Evolutionary conservation across 2,113 vertebrate species (phyloP), one percentile per base, ranked within the genome.

Genomic region (Heterocephalus glaber): DNA sequence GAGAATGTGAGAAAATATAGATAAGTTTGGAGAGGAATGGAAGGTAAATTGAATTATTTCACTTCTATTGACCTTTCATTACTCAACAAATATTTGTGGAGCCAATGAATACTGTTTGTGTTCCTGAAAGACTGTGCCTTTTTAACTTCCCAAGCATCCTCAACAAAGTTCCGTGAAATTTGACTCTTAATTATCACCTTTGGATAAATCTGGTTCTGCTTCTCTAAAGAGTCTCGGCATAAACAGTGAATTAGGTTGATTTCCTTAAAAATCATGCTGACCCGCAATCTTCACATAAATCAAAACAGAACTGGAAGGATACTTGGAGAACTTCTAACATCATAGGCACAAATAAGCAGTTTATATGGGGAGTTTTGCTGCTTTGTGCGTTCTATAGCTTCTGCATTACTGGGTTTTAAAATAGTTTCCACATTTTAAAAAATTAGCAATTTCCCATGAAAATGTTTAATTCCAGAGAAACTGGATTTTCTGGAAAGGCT

Each of bases 51-150:
- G 66, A 96, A 94, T 96, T 96, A 95, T 92, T 95, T 97, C 89
- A 90, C 58, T 96, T 44, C 28, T 72, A 80, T 92, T 81, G 92
- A 93, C 82, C 86, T 97, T 96, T 93, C 86, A 85, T 95, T 94
- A 84, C 72, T 96, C 83, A 66, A 88, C 93, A 98, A 97, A 92
- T 97, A 96, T 96, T 94, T 96, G 72, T 90, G 52, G 41, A 94
- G 52, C 13, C 66, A 76, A 84, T 96, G 93, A 92, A 72, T 95
- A 93, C 47, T 19, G 41, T 89, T 61, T 70, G 3, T 77, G 52
- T 28, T 93, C 65, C 61, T 90, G 20, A 63, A 95, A 87, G 63
- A 56, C 19, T 63, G n/a, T 66, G 44, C 19, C 54, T 96, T 95
- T 94, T 94, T 93, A 96, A 92, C 41, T 96, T 93, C 65, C 89